phyloP scores from a whole-genome alignment of 2,797 vertebrate species.

The Allenopithecus nigroviridis region DNA sequence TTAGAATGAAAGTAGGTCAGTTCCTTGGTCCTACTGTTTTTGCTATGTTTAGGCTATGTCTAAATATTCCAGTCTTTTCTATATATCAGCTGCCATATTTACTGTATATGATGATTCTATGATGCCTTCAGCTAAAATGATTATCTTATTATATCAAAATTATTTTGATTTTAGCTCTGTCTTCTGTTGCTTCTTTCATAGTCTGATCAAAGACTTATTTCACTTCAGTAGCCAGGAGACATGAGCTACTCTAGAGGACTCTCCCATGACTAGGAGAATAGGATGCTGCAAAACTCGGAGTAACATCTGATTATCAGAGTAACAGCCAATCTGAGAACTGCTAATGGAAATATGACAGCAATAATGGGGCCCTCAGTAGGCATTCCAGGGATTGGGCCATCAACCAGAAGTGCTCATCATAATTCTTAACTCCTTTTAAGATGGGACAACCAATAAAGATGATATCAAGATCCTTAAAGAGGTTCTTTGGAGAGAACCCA shows the following conservation, averaged over 20 bases:
- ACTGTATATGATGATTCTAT: not conserved
- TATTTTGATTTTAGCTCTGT: not conserved
- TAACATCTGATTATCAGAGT: not conserved
- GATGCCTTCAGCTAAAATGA: not conserved
- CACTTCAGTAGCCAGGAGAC: not conserved
- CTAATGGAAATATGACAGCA: not conserved
- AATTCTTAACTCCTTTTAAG: not conserved
- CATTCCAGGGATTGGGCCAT: not conserved
- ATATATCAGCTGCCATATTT: not conserved
- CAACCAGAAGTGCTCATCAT: not conserved
- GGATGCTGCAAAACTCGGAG: not conserved
- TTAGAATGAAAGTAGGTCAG: not conserved
- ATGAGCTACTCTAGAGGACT: too few species aligned
- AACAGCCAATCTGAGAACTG: not conserved
- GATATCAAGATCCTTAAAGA: not conserved
- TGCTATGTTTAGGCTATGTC: not conserved
- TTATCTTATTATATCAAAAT: not conserved
- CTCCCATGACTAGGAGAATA: not conserved
- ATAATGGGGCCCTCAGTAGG: fast-evolving
- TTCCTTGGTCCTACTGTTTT: not conserved
- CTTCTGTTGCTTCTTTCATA: not conserved
- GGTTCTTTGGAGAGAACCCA: not conserved
- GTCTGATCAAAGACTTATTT: not conserved
- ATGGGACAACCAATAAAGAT: not conserved
- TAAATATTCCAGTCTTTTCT: not conserved